Base-by-base conservation (phyloP, 2,888 invertebrate genomes). In the Lasioglossum oenotherae region DNA sequence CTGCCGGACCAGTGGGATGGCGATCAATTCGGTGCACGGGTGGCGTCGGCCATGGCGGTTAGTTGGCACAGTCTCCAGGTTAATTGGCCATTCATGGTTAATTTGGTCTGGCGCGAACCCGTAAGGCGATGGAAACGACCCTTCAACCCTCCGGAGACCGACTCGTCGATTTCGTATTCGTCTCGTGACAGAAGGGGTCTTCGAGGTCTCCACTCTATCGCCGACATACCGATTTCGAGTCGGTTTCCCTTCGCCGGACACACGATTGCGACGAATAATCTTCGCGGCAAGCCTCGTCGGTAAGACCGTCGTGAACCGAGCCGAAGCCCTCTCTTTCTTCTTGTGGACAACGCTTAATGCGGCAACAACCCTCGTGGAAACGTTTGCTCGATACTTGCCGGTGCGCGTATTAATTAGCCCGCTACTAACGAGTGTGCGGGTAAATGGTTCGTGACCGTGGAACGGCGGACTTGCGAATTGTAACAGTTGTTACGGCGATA, bases 51-150 rank as follows among this genome's bases (percentile, higher is more conserved):
- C 87, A 84, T 88, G 81, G 90, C 82, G 90, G 91, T 90, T 89
- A 87, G 89, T 89, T 88, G 90, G 90, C 90, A 90, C 91, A 88
- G 91, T 93, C 90, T 90, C 90, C 92, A 94, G 94, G 94, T 95
- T 95, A 95, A 95, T 95, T 95, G 95, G 94, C 92, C 94, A 94
- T 94, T 95, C 95, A 94, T 94, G 93, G 94, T 93, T 94, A 95
- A 95, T 94, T 94, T 93, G 94, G 93, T 93, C 92, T 92, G 92
- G 92, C 92, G 91, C 86, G 91, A 91, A 91, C 87, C 90, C 89
- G 92, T 93, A 93, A 93, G 92, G 92, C 92, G 94, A 92, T 91
- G 92, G 92, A 88, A 87, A 88, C 91, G 90, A 90, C 90, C 90
- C 89, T 90, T 86, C 88, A 87, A 90, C 88, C 89, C 91, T 89